A percentile compares a stretch with the other conserved stretches of the same genome.
Evolutionary conservation across 2,113 vertebrate species (phyloP).

Genomic region (Triplophysa siluroides): DNA sequence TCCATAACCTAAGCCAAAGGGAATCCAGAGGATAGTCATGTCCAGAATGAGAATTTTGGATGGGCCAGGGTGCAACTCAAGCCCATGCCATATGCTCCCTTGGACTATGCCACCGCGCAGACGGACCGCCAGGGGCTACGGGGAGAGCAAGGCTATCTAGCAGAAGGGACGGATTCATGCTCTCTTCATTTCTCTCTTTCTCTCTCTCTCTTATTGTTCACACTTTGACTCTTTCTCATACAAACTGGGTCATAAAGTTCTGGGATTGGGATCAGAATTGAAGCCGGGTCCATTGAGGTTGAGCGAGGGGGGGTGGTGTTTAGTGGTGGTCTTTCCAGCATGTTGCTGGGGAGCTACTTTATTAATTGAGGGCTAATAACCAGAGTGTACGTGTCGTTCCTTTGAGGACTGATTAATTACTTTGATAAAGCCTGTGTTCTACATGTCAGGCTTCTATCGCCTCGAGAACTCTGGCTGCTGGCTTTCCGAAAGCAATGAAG

Average conservation of each 20-base stretch:
- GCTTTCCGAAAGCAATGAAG: conserved; percentile 35
- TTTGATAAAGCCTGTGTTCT: conserved; percentile 58
- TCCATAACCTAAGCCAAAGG: conserved; percentile 28
- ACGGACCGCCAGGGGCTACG: conserved; percentile 62
- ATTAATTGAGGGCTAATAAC: conserved; percentile 63
- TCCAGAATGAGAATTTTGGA: conserved; percentile 31
- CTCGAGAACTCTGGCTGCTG: conserved; percentile 28
- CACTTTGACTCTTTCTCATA: conserved; percentile 8
- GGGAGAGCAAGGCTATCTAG: conserved; percentile 50
- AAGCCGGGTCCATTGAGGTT: conserved; percentile 47
- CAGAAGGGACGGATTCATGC: conserved; percentile 23
- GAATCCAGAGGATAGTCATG: conserved; percentile 45
- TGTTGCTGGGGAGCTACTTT: conserved; percentile 56
- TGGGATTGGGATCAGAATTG: conserved; percentile 45
- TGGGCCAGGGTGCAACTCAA: conserved; percentile 40
- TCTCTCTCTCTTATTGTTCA: conserved; percentile 21
- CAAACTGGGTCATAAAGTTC: conserved; percentile 55
- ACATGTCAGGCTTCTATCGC: conserved; percentile 49
- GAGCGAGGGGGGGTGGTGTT: background rate
- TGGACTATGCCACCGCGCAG: conserved; percentile 61
- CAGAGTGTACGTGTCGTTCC: conserved; percentile 42
- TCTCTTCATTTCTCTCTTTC: conserved; percentile 24
- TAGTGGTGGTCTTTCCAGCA: conserved; percentile 49
- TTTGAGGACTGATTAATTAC: conserved; percentile 62
- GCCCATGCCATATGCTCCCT: conserved; percentile 68